These are phyloP conservation scores for Aspidapion aeneum DNA, from an alignment of 2,888 invertebrate genomes.

Conservation along the genomic window DNA sequence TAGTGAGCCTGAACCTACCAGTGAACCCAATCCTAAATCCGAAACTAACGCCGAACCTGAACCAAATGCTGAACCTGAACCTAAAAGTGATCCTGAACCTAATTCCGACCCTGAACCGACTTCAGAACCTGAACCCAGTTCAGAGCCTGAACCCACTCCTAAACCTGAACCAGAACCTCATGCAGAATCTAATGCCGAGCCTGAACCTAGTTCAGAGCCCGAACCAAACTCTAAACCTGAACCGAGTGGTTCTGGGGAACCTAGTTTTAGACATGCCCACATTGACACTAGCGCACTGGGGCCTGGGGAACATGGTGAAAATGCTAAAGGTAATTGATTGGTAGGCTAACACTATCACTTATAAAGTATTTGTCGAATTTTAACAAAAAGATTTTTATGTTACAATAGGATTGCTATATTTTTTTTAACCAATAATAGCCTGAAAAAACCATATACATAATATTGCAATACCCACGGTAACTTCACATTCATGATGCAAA, in stretches of 20 bases:
- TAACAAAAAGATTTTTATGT: too few species aligned
- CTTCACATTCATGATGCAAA: too few species aligned
- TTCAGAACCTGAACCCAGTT: slow-evolving; percentile 39
- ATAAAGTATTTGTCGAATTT: too few species aligned
- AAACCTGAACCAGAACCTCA: slow-evolving; percentile 45
- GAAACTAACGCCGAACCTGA: slow-evolving; percentile 38
- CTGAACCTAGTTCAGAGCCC: slow-evolving; percentile 45
- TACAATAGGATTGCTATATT: too few species aligned
- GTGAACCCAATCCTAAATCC: slow-evolving; percentile 41
- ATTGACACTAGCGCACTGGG: background rate
- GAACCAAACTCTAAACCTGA: slow-evolving; percentile 44
- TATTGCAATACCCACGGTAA: too few species aligned
- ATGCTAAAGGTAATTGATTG: background rate
- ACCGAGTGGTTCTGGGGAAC: slow-evolving; percentile 28
- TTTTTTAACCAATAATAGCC: too few species aligned
- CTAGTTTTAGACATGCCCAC: background rate
- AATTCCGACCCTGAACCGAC: slow-evolving; percentile 50
- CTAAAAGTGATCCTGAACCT: slow-evolving; percentile 47
- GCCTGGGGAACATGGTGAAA: background rate
- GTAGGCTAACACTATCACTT: too few species aligned
- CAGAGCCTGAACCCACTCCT: slow-evolving; percentile 41
- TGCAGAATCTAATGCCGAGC: slow-evolving; percentile 38
- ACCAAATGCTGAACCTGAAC: slow-evolving; percentile 45
- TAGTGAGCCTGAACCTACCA: slow-evolving; percentile 45
- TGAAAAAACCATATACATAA: too few species aligned